These are phyloP conservation scores for Antigone vipio DNA, from an alignment of 2,113 vertebrate genomes.

Conservation along the genomic window DNA sequence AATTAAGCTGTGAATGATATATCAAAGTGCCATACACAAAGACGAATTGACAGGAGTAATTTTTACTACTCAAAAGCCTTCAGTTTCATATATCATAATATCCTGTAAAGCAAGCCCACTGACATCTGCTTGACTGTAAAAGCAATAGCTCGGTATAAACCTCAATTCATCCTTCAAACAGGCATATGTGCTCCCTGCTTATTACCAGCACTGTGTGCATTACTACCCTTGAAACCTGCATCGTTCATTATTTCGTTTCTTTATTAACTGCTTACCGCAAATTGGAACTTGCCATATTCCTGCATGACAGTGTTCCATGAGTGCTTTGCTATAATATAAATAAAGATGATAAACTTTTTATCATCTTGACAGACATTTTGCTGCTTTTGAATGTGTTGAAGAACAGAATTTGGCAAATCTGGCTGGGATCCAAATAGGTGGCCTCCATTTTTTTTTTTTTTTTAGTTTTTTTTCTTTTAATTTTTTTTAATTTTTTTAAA, in stretches of 20 bases:
- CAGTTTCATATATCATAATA: slow-evolving; percentile 42
- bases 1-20: slow-evolving; percentile 64
- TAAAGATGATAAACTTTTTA: neutral
- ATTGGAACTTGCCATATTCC: neutral
- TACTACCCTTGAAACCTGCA: neutral
- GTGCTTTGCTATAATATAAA: neutral
- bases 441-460: neutral
- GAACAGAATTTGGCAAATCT: neutral
- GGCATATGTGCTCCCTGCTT: neutral
- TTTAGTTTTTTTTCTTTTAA: no score
- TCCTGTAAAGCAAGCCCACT: slow-evolving; percentile 47
- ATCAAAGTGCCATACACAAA: slow-evolving; percentile 56
- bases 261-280: slow-evolving; percentile 1
- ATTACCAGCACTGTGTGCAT: neutral
- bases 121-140: slow-evolving; percentile 38
- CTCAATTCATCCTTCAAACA: slow-evolving; percentile 25
- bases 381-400: neutral
- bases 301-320: neutral
- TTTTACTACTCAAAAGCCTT: slow-evolving; percentile 46
- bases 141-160: slow-evolving; percentile 11
- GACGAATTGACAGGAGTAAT: slow-evolving; percentile 41
- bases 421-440: neutral
- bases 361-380: neutral
- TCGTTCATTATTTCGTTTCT: neutral
- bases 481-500: neutral